A percentile compares a stretch with the other conserved stretches of the same genome.
Conservation (phyloP, 2,888 invertebrate genomes). For the Mimachlamys varia region DNA sequence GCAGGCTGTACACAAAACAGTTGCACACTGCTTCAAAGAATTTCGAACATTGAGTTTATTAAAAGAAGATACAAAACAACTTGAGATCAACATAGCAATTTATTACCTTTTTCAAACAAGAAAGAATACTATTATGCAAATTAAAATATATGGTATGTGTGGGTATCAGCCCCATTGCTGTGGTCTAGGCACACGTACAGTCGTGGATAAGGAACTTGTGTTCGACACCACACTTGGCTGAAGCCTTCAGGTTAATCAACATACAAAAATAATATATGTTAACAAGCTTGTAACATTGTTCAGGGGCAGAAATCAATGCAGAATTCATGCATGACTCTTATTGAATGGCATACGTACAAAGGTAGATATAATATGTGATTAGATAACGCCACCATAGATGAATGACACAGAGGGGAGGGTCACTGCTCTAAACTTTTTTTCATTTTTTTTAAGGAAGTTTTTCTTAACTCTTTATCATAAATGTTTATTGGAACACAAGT, state of each 20-base stretch:
- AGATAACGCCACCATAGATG: no score
- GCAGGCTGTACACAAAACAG: not conserved
- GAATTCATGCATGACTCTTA: not conserved
- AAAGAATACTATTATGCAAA: constrained; percentile 36
- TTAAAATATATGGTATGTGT: constrained; percentile 22
- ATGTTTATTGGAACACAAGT: not conserved
- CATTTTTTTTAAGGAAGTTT: no score
- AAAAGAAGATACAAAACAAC: not conserved
- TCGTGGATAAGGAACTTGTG: constrained; percentile 18
- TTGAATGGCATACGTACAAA: not conserved
- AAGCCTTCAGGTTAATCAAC: not conserved
- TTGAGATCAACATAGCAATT: constrained; percentile 36
- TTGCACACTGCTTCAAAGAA: not conserved
- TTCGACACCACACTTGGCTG: not conserved
- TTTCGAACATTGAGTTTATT: not conserved
- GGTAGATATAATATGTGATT: no score
- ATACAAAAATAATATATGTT: not conserved
- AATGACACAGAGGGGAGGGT: no score
- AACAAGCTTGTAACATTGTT: not conserved
- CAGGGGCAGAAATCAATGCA: not conserved
- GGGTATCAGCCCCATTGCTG: constrained; percentile 4
- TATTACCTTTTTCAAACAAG: constrained; percentile 25
- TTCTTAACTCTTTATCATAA: no score
- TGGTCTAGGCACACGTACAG: not conserved
- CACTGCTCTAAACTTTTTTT: no score